Percentiles rank a stretch among this genome's conserved stretches.
Evolutionary conservation across 2,888 invertebrate species (phyloP).

Genomic region (Scaptodrosophila latifasciaeformis): DNA sequence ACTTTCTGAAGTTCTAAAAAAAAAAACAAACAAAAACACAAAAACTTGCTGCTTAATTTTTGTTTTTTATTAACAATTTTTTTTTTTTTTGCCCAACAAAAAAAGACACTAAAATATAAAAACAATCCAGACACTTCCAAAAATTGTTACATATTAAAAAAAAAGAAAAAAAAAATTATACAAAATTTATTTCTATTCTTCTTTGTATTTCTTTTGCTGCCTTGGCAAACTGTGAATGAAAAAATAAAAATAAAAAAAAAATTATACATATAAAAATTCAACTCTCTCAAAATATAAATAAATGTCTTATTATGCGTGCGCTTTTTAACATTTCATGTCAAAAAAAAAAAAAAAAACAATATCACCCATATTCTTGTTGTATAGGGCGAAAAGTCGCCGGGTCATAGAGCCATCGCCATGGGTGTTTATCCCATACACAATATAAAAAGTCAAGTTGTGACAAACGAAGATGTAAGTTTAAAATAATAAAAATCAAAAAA

Average conservation of each 20-base stretch:
- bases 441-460: conserved; percentile 90
- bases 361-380: conserved; percentile 26
- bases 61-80: neutral
- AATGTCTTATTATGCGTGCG: conserved; percentile 44
- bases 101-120: conserved; percentile 1
- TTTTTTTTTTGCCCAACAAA: no score
- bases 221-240: conserved; percentile 63
- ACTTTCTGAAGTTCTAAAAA: conserved; percentile 23
- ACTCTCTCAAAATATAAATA: conserved; percentile 3
- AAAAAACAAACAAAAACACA: conserved; percentile 20
- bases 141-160: conserved; percentile 22
- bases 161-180: conserved; percentile 10
- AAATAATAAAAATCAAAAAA: conserved; percentile 21
- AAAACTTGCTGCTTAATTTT: no score
- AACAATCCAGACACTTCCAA: conserved; percentile 13
- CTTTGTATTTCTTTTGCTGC: conserved; percentile 64
- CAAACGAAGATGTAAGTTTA: conserved; percentile 90
- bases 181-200: conserved; percentile 53
- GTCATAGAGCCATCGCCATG: conserved; percentile 92
- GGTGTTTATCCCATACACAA: conserved; percentile 93
- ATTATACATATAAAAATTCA: conserved; percentile 1
- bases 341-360: no score
- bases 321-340: conserved; percentile 46
- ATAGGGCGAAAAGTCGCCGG: conserved; percentile 93
- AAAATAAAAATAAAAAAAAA: conserved; percentile 18